Evolutionary conservation across 2,797 vertebrate genomes (phyloP), one percentile per base, ranked within the genome.

Genomic region (Acanthopagrus latus): DNA sequence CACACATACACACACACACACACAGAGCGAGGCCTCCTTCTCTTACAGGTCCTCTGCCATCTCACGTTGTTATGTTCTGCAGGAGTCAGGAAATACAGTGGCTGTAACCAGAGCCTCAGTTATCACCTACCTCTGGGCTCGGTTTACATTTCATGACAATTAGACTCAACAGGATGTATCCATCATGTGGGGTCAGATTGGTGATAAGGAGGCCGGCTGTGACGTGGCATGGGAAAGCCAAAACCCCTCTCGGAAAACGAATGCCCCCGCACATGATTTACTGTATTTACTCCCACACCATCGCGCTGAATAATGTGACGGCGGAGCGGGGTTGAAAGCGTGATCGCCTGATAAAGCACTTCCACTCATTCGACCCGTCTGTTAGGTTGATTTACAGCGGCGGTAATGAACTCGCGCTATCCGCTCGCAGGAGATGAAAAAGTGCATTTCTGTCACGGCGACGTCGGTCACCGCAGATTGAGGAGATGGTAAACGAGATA

Each of bases 121-220:
- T 89, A 91, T 91, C 89, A 86, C 89, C 88, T 83, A 82, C 82
- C 81, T 83, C 82, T 81, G 74, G 74, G 80, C 85, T 92, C 81
- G 41, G 88, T 93, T 94, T 92, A 88, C 89, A 66, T 89, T 91
- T 88, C 83, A 55, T 82, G 90, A 88, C 90, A 88, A 89, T 91
- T 79, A 86, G 90, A 86, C 89, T 91, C 90, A 88, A 92, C 90
- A 92, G 91, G 90, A 92, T 74, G 83, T 80, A 80, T 92, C 88
- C 87, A 82, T 93, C 94, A 90, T 67, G 87, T 75, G 84, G 84
- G 91, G 89, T 92, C 89, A 90, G 89, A 91, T 89, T 7, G 63
- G 59, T 68, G 92, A 93, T 93, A 93, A 93, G 92, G 86, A 84
- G 71, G 72, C 81, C 62, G 16, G 57, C 14, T 46, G 44, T 66